phyloP scores from a whole-genome alignment of 2,797 vertebrate species.

The Lutra lutra region DNA sequence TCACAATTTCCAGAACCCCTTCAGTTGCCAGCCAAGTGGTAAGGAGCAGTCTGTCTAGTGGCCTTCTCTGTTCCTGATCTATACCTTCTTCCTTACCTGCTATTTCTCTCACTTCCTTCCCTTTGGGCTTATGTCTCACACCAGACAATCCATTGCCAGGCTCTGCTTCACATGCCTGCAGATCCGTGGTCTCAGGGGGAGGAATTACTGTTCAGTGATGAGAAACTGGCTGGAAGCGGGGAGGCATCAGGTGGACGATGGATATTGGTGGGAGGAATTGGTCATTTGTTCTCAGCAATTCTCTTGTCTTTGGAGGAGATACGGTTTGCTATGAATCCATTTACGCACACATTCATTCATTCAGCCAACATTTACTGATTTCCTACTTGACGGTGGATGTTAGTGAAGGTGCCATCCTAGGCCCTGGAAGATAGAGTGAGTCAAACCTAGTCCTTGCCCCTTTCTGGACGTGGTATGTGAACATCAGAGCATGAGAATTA shows the following conservation, averaged over 20 bases:
- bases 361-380: conserved; percentile 39
- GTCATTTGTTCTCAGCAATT: not conserved
- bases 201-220: not conserved
- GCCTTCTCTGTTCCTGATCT: not conserved
- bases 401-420: not conserved
- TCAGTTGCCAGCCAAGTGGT: not conserved
- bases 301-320: not conserved
- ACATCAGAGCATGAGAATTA: conserved; percentile 54
- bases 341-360: conserved; percentile 16
- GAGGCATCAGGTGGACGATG: not conserved
- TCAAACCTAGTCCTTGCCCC: conserved; percentile 50
- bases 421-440: conserved; percentile 2
- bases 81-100: not conserved
- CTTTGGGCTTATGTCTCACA: not conserved
- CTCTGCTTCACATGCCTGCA: not conserved
- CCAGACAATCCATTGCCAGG: not conserved
- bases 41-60: not conserved
- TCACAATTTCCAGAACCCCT: not conserved
- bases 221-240: not conserved
- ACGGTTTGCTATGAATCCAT: not conserved
- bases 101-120: not conserved
- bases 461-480: conserved; percentile 58
- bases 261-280: not conserved
- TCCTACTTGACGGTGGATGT: conserved; percentile 33
- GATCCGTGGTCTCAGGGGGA: not conserved